Evolutionary conservation across 2,113 vertebrate species (phyloP).

Genomic region (Pleuronectes platessa): DNA sequence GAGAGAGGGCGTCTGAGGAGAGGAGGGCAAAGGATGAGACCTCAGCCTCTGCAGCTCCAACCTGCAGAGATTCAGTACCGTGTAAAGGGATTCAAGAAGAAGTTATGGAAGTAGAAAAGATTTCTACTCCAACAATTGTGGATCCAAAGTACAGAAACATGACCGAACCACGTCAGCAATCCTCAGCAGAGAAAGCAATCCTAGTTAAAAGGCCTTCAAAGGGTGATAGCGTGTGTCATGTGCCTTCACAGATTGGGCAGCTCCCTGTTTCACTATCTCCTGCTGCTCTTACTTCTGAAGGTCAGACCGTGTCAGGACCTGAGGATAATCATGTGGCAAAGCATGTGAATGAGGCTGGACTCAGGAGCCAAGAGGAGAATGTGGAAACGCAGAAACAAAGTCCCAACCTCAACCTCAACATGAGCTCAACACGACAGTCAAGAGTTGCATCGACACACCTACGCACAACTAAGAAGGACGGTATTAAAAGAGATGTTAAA

Average conservation of each 20-base stretch:
- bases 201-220: conserved; percentile 16
- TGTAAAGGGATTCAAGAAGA: conserved; percentile 49
- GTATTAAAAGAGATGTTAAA: neutral
- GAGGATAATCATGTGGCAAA: conserved; percentile 22
- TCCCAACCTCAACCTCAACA: neutral
- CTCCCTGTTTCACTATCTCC: neutral
- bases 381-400: conserved; percentile 25
- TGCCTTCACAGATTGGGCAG: conserved; percentile 22
- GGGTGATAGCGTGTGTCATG: conserved; percentile 2
- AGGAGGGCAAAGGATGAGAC: conserved; percentile 50
- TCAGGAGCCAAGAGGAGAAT: conserved; percentile 11
- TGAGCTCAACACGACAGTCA: conserved; percentile 10
- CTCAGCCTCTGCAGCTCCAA: neutral
- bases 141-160: conserved; percentile 11
- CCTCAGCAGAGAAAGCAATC: neutral
- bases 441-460: conserved; percentile 24
- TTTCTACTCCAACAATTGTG: neutral
- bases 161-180: conserved; percentile 9
- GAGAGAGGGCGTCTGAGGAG: conserved; percentile 30
- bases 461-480: conserved; percentile 1
- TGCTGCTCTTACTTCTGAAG: conserved; percentile 5
- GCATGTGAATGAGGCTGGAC: conserved; percentile 4
- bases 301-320: neutral
- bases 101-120: conserved; percentile 72
- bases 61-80: conserved; percentile 15